A percentile compares a stretch with the other conserved stretches of the same genome.
Evolutionary conservation across 1,140 invertebrate species (phyloP).

Genomic region (Drosophila biarmipes): DNA sequence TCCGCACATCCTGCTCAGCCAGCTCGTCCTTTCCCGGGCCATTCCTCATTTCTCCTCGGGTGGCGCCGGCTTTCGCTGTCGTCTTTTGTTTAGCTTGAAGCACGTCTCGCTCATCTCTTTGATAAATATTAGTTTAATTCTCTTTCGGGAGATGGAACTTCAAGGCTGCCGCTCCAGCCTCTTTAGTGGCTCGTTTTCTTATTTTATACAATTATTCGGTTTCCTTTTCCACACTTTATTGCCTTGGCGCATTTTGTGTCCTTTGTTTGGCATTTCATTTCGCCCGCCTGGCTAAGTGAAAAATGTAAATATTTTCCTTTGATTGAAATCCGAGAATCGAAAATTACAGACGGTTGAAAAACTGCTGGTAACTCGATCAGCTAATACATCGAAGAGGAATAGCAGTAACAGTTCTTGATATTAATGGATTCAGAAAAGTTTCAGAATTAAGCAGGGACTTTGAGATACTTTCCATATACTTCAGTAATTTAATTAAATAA

Average conservation of each 20-base stretch:
- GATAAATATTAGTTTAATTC: conserved; percentile 83
- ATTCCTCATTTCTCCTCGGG: conserved; percentile 45
- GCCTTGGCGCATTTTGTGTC: conserved; percentile 34
- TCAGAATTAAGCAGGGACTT: neutral
- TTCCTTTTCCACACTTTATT: conserved; percentile 25
- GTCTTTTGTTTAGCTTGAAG: conserved; percentile 75
- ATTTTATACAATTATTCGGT: conserved; percentile 49
- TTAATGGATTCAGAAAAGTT: neutral
- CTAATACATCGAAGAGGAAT: conserved; percentile 21
- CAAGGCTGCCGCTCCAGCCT: conserved; percentile 26
- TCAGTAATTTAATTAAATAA: neutral
- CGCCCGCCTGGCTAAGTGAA: conserved; percentile 31
- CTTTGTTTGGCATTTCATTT: conserved; percentile 42
- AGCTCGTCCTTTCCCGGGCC: conserved; percentile 3
- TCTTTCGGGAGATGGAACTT: conserved; percentile 28
- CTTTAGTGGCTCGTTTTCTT: conserved; percentile 59
- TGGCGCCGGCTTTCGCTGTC: conserved; percentile 65
- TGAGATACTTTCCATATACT: neutral
- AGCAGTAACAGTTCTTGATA: neutral
- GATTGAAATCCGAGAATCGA: conserved; percentile 63
- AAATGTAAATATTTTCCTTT: conserved; percentile 70
- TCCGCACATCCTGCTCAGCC: neutral
- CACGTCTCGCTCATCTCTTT: conserved; percentile 78
- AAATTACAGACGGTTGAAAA: conserved; percentile 6
- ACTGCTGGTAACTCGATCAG: conserved; percentile 46